These are phyloP conservation scores for Trichomalopsis sarcophagae DNA, from an alignment of 1,140 invertebrate genomes.

Conservation along the genomic window DNA sequence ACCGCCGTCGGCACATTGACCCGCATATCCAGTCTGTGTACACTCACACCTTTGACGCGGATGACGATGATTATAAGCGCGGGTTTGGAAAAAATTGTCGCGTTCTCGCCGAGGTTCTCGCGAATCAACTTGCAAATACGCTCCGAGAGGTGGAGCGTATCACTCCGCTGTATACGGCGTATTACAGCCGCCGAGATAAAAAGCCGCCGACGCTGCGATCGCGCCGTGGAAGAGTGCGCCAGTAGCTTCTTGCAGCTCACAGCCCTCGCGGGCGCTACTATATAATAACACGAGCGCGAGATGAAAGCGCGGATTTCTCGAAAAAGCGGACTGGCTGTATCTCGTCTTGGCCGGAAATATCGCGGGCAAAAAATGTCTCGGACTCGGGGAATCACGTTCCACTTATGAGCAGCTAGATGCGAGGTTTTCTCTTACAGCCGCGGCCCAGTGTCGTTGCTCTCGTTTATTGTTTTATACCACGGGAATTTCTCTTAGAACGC, in stretches of 20 bases:
- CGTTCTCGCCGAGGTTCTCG: neutral
- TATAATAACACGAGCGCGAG: neutral
- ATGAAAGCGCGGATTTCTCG: neutral
- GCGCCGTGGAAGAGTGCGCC: neutral
- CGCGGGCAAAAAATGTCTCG: neutral
- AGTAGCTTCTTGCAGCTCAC: neutral
- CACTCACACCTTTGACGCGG: neutral
- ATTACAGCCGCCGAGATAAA: neutral
- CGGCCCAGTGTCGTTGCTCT: conserved; percentile 28
- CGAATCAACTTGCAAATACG: neutral
- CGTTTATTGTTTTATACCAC: conserved; percentile 9
- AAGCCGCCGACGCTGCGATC: conserved; percentile 5
- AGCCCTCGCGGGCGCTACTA: neutral
- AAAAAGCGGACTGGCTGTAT: neutral
- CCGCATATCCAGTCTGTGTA: neutral
- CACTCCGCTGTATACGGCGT: neutral
- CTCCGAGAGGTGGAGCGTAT: neutral
- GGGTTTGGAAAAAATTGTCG: neutral
- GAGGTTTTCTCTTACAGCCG: conserved; percentile 4
- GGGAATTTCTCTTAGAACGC: neutral
- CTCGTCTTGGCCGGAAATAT: conserved; percentile 14
- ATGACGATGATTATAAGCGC: neutral
- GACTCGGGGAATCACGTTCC: conserved; percentile 25
- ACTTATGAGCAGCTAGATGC: conserved; percentile 20
- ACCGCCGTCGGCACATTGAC: conserved; percentile 58